Conservation (phyloP, 1,140 invertebrate genomes). For the Drosophila rufa region DNA sequence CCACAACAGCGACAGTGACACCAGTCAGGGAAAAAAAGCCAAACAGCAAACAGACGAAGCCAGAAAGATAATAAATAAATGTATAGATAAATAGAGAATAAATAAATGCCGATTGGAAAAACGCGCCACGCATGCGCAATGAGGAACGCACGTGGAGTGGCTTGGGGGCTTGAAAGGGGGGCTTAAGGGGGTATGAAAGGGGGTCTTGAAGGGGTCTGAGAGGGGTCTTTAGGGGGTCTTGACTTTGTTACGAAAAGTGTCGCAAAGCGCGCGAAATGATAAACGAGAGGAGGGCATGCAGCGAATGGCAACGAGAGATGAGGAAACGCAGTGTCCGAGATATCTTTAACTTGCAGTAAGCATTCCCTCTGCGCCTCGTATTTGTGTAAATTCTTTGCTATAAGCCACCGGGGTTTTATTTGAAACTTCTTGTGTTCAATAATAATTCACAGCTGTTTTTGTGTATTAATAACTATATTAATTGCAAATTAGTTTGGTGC, state of each 20-base stretch:
- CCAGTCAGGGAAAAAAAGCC: conserved; percentile 47
- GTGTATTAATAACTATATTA: too few relatives aligned
- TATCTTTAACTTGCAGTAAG: background rate
- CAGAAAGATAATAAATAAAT: conserved; percentile 79
- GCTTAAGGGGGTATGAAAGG: background rate
- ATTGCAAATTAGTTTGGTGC: too few relatives aligned
- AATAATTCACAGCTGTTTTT: too few relatives aligned
- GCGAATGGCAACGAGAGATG: conserved; percentile 52
- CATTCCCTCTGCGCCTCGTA: background rate
- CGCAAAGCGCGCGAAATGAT: conserved; percentile 79
- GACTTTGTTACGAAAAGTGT: conserved; percentile 72
- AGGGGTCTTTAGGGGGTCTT: background rate
- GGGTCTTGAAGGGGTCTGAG: background rate
- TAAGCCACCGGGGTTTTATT: too few relatives aligned
- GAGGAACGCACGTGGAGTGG: conserved; percentile 55
- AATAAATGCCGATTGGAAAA: conserved; percentile 77
- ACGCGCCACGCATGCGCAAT: conserved; percentile 73
- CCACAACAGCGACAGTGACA: conserved; percentile 64
- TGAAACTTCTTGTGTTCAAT: too few relatives aligned
- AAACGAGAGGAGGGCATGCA: conserved; percentile 63
- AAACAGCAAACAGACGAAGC: conserved; percentile 28
- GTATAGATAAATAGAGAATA: conserved; percentile 82
- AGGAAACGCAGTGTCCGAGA: conserved; percentile 24
- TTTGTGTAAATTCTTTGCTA: too few relatives aligned
- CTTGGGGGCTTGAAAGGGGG: background rate